Evolutionary conservation across 2,888 invertebrate species (phyloP), one percentile per base, ranked within the genome.

Genomic region (Mesorhabditis spiculigera): DNA sequence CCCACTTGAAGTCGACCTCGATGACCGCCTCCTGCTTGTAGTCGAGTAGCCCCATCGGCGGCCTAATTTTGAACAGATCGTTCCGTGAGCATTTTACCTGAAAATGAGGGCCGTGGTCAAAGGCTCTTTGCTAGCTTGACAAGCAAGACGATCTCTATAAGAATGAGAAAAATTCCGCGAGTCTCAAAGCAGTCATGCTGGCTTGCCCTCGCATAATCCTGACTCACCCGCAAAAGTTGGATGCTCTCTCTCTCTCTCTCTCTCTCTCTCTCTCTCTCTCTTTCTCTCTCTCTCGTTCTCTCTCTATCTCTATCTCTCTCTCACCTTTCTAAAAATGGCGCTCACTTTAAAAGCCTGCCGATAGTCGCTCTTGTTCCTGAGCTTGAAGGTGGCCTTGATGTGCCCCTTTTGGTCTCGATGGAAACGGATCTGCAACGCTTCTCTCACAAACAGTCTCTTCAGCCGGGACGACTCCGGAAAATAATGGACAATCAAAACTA

Each of bases 61-160:
- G 82, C 42, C 77, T 76, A 66, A 83, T 83, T 64, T 76, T 73
- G 71, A 83, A 83, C 50, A 80, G 63, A 63, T 81, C 82, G 73
- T 83, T 83, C n/a, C 78, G 70, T 6, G 81, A 81, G 70, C 83
- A 83, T 66, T 83, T 83, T 68, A 81, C 78, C 73, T 73, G 13
- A 43, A 69, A 67, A 50, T 50, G n/a, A 3, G 61, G 62, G 6
- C 13, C 43, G 13, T 10, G 44, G 66, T 13, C 6, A 16, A 43
- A 66, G 66, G 10, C 10, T 8, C 6, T 28, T 3, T 45, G 8
- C 16, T 13, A 8, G 43, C 8, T 3, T n/a, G n/a, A n/a, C n/a
- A n/a, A n/a, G n/a, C n/a, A n/a, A n/a, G n/a, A n/a, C n/a, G n/a
- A n/a, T n/a, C n/a, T n/a, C n/a, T n/a, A n/a, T n/a, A n/a, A 8